Evolutionary conservation across 2,113 vertebrate genomes (phyloP).

Genomic region (Notiomystis cincta): DNA sequence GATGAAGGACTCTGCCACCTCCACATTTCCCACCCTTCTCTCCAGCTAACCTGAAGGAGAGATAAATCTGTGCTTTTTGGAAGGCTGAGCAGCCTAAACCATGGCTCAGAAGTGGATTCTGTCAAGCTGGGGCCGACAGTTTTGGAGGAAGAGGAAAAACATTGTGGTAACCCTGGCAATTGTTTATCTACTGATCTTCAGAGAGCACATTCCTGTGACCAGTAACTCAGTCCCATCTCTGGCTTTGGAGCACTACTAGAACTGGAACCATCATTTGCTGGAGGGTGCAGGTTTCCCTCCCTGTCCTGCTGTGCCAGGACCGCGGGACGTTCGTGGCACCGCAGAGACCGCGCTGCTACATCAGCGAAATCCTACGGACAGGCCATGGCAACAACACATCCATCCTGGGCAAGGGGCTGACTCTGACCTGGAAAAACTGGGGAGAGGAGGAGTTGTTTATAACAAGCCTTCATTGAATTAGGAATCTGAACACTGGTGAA

Average conservation of each 20-base stretch:
- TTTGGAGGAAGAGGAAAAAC: neutral
- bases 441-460: neutral
- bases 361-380: neutral
- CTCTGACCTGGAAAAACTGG: neutral
- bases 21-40: neutral
- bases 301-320: neutral
- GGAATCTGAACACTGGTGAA: neutral
- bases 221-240: neutral
- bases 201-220: neutral
- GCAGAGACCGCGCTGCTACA: neutral
- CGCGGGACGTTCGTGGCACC: neutral
- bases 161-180: neutral
- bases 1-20: neutral
- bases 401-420: neutral
- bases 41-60: neutral
- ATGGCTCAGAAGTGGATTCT: neutral
- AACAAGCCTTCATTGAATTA: neutral
- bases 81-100: neutral
- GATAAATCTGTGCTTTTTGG: neutral
- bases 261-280: neutral
- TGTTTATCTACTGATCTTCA: neutral
- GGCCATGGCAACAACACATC: neutral
- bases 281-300: slow-evolving; percentile 14
- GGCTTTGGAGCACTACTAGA: neutral
- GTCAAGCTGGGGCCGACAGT: neutral